These are phyloP conservation scores for Aromia moschata DNA, from an alignment of 2,888 invertebrate genomes.

Conservation along the genomic window DNA sequence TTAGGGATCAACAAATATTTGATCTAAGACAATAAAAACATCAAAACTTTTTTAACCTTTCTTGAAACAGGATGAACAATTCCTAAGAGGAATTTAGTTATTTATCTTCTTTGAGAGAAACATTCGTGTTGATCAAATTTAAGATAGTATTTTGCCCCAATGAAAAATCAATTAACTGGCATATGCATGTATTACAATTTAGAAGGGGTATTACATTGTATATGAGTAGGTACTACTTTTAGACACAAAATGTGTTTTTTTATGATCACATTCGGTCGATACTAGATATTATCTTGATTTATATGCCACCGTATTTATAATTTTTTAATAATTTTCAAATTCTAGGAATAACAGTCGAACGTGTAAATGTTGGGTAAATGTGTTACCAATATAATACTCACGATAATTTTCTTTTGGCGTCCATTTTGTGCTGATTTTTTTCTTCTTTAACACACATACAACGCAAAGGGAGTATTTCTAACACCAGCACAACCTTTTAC, in stretches of 20 bases:
- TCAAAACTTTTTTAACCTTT: not conserved
- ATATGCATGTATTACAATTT: too few species aligned
- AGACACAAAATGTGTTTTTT: too few species aligned
- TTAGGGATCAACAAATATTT: not conserved
- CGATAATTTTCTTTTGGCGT: conserved; percentile 49
- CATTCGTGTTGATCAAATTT: conserved; percentile 19
- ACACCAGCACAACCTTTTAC: conserved; percentile 35
- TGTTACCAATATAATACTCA: conserved; percentile 38
- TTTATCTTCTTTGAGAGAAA: not conserved
- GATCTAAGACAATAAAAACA: not conserved
- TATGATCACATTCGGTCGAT: not conserved
- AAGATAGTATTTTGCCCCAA: conserved; percentile 14
- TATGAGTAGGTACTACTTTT: too few species aligned
- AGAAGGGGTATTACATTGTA: too few species aligned
- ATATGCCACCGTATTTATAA: not conserved
- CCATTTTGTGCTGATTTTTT: conserved; percentile 40
- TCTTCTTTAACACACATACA: conserved; percentile 37
- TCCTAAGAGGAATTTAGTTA: not conserved
- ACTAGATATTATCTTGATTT: not conserved
- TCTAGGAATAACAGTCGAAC: not conserved
- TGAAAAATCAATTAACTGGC: conserved; percentile 30
- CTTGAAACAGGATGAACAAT: not conserved
- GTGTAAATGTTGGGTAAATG: conserved; percentile 6
- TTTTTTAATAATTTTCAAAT: not conserved
- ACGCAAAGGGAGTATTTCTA: conserved; percentile 22